A percentile compares a stretch with the other conserved stretches of the same genome.
Conservation (phyloP, 2,797 vertebrate species). For the Semaprochilodus insignis region DNA sequence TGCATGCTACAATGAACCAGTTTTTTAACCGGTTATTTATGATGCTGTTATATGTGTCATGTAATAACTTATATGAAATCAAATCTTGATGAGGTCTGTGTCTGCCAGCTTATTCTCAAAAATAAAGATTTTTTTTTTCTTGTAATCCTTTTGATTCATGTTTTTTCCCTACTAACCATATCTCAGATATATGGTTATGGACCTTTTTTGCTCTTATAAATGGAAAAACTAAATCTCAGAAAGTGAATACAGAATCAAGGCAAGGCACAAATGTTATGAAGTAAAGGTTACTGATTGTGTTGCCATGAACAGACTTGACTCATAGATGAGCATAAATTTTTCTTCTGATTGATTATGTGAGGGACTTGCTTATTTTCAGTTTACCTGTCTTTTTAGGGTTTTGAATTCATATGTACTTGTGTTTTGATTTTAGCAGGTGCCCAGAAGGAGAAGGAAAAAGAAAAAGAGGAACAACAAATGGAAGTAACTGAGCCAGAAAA, state of each 20-base stretch:
- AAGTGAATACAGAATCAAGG: conserved; percentile 41
- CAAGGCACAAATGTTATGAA: conserved; percentile 50
- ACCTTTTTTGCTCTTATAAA: neutral
- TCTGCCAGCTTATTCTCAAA: neutral
- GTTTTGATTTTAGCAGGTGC: conserved; percentile 61
- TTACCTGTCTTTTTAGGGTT: neutral
- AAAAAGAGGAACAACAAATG: conserved; percentile 69
- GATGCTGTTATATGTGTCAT: neutral
- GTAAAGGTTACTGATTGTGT: neutral
- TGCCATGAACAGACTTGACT: neutral
- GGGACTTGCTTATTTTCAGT: neutral
- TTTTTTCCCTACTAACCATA: neutral
- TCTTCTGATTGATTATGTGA: neutral
- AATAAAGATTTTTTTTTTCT: conserved; percentile 19
- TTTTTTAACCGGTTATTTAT: neutral
- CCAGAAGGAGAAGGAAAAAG: conserved; percentile 73
- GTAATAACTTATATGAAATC: no score
- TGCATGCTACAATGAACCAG: neutral
- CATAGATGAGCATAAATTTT: neutral
- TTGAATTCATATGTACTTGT: neutral
- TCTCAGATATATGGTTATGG: neutral
- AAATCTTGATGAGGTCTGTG: no score
- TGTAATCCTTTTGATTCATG: neutral
- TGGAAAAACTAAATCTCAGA: neutral
- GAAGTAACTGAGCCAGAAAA: conserved; percentile 72